Conservation (phyloP, 2,888 invertebrate genomes). For the Aphelenchoides bicaudatus region DNA sequence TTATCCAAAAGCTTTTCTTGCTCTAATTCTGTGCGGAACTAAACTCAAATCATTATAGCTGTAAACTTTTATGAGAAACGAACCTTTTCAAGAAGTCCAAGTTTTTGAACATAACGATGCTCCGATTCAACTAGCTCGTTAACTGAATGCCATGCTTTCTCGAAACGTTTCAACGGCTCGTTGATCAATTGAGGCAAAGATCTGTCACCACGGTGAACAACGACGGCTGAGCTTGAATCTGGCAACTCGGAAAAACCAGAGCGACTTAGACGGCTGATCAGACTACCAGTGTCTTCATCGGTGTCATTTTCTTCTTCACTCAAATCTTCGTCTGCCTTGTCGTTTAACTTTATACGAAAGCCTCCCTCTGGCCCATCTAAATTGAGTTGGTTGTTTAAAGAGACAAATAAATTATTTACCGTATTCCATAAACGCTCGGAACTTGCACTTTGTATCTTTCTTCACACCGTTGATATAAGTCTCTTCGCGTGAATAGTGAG, state of each 20-base stretch:
- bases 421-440: constrained; percentile 59
- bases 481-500: constrained; percentile 51
- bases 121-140: constrained; percentile 69
- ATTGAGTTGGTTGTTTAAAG: too few relatives aligned
- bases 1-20: constrained; percentile 68
- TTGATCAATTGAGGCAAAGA: constrained; percentile 35
- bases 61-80: constrained; percentile 5
- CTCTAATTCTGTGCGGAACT: constrained; percentile 68
- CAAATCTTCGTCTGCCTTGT: constrained; percentile 51
- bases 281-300: constrained; percentile 36
- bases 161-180: constrained; percentile 41
- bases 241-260: constrained; percentile 35
- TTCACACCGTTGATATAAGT: constrained; percentile 57
- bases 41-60: constrained; percentile 28
- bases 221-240: constrained; percentile 41
- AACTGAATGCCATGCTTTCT: constrained; percentile 64
- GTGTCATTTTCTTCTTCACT: constrained; percentile 56
- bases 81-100: constrained; percentile 69
- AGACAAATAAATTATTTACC: constrained; percentile 11
- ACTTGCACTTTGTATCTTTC: constrained; percentile 44
- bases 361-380: too few relatives aligned
- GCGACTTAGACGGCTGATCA: constrained; percentile 7
- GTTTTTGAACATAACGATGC: constrained; percentile 67
- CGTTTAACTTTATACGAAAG: constrained; percentile 53
- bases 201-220: constrained; percentile 19